Percentiles rank a stretch among this genome's conserved stretches.
Conservation (phyloP, 2,888 invertebrate species). For the Rhopalosiphum nymphaeae region DNA sequence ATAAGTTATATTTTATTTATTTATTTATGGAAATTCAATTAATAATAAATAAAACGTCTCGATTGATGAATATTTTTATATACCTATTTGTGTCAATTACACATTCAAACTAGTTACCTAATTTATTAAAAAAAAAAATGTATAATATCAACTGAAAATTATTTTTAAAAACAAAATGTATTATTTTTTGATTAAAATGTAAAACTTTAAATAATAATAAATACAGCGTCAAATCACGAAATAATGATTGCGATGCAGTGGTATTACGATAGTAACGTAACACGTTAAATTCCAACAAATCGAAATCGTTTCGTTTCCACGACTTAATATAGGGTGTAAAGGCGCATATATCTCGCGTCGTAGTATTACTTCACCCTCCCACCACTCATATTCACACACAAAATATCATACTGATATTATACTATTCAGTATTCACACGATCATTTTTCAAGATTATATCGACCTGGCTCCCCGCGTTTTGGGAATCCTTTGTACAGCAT, state of each 20-base stretch:
- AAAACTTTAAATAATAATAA: neutral
- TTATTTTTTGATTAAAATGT: neutral
- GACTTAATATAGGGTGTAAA: neutral
- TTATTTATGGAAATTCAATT: neutral
- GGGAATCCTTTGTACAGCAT: conserved; percentile 56
- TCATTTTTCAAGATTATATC: conserved; percentile 53
- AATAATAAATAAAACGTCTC: neutral
- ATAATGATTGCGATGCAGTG: neutral
- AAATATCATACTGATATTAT: neutral
- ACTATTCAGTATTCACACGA: conserved; percentile 23
- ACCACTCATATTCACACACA: neutral
- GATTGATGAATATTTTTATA: neutral
- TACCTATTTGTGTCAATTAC: neutral
- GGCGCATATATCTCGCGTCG: neutral
- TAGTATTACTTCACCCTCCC: neutral
- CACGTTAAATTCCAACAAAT: conserved; percentile 7
- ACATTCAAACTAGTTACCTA: neutral
- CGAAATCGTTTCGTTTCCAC: neutral
- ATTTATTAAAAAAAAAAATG: neutral
- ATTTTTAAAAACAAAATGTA: neutral
- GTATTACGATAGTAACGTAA: neutral
- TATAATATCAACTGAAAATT: neutral
- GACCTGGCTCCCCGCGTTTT: conserved; percentile 42
- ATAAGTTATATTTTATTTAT: neutral
- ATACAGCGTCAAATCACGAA: neutral